Evolutionary conservation across 2,113 vertebrate genomes (phyloP).

Genomic region (Delphinus delphis): DNA sequence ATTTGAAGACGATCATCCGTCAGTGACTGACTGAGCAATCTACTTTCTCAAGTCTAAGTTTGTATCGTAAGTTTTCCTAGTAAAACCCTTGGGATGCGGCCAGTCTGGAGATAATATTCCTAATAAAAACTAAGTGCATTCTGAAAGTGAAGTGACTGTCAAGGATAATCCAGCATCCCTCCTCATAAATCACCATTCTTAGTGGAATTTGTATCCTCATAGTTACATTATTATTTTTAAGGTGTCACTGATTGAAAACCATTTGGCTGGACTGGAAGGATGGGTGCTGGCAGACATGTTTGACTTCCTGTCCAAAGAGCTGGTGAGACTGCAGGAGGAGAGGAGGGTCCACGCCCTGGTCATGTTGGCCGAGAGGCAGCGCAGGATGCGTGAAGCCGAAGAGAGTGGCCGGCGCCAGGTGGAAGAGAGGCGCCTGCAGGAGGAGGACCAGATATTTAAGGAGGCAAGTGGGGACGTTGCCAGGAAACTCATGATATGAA

Average conservation of each 20-base stretch:
- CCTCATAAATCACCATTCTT: neutral
- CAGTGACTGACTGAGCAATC: neutral
- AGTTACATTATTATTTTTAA: conserved; percentile 60
- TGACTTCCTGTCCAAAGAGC: conserved; percentile 94
- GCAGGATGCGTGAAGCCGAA: conserved; percentile 90
- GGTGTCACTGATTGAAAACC: conserved; percentile 83
- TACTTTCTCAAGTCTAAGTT: neutral
- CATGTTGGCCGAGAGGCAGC: conserved; percentile 91
- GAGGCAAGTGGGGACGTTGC: conserved; percentile 83
- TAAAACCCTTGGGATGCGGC: neutral
- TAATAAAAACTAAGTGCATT: neutral
- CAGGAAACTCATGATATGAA: neutral
- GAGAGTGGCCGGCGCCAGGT: conserved; percentile 92
- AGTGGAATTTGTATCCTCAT: neutral
- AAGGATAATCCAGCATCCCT: neutral
- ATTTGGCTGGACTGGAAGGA: conserved; percentile 84
- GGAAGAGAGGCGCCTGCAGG: conserved; percentile 86
- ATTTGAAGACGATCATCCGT: neutral
- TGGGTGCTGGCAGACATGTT: conserved; percentile 86
- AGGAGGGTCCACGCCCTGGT: conserved; percentile 90
- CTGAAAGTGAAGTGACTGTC: neutral
- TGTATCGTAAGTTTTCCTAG: neutral
- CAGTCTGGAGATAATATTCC: neutral
- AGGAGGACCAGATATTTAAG: conserved; percentile 93
- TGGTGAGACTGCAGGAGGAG: conserved; percentile 93